A percentile compares a stretch with the other conserved stretches of the same genome.
These are phyloP conservation scores for Stramonita haemastoma DNA, from an alignment of 2,888 invertebrate genomes.

Conservation along the genomic window DNA sequence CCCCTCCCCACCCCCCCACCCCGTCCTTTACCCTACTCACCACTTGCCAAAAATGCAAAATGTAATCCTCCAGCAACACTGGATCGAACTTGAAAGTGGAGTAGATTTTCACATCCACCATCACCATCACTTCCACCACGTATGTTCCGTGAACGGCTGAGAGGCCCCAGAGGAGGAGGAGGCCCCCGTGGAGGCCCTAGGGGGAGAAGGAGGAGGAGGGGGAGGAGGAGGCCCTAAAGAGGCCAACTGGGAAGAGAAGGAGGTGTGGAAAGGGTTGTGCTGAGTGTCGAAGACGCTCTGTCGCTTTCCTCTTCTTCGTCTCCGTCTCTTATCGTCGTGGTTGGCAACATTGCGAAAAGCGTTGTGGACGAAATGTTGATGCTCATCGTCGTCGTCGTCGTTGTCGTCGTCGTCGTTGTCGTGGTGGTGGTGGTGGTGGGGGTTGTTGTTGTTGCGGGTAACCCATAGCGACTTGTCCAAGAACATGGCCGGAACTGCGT, in stretches of 20 bases:
- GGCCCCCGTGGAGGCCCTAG: conserved; percentile 24
- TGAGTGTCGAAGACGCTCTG: neutral
- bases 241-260: conserved; percentile 42
- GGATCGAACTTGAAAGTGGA: conserved; percentile 64
- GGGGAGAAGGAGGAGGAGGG: neutral
- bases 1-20: neutral
- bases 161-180: neutral
- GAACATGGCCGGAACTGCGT: conserved; percentile 43
- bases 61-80: conserved; percentile 61
- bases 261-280: conserved; percentile 26
- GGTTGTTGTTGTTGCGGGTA: neutral
- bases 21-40: conserved; percentile 53
- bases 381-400: neutral
- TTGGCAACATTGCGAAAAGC: neutral
- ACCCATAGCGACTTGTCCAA: conserved; percentile 41
- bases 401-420: neutral
- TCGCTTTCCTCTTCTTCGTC: neutral
- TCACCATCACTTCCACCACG: conserved; percentile 60
- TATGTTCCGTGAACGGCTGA: conserved; percentile 31
- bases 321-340: neutral
- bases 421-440: neutral
- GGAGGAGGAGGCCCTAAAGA: conserved; percentile 26
- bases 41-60: conserved; percentile 70
- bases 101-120: conserved; percentile 64
- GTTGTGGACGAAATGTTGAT: neutral